These are phyloP conservation scores for Orchesella cincta DNA, from an alignment of 1,140 invertebrate genomes.

Conservation along the genomic window DNA sequence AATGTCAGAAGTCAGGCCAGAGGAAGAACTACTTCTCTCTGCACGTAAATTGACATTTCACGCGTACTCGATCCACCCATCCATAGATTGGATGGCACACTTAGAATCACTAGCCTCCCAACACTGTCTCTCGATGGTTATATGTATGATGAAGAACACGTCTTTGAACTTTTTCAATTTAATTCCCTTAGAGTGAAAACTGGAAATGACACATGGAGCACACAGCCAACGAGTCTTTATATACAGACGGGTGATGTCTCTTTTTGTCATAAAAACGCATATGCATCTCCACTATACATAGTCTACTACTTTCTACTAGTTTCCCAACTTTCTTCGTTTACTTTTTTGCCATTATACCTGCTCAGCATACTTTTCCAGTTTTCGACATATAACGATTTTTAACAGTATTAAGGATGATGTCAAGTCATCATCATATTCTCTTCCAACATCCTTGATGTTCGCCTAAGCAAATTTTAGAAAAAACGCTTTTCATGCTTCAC, in stretches of 20 bases:
- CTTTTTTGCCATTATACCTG: neutral
- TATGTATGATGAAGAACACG: neutral
- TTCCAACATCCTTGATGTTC: neutral
- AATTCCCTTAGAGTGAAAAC: slow-evolving; percentile 4
- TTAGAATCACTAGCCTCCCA: neutral
- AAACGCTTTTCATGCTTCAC: neutral
- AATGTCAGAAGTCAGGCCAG: slow-evolving; percentile 1
- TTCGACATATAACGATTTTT: neutral
- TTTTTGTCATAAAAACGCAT: too few species aligned
- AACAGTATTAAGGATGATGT: neutral
- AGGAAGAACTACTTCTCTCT: neutral
- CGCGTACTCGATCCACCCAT: neutral
- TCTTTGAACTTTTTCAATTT: slow-evolving; percentile 22
- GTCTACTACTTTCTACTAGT: neutral
- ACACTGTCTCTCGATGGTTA: neutral
- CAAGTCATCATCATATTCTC: neutral
- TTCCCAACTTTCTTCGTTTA: neutral
- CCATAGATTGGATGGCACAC: neutral
- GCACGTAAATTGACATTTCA: slow-evolving; percentile 16
- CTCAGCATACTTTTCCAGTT: neutral
- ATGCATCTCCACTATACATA: too few species aligned
- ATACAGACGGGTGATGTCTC: neutral
- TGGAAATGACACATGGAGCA: slow-evolving; percentile 20
- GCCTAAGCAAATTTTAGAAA: neutral
- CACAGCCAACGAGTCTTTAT: neutral